These are phyloP conservation scores for Lissonota sp. DNA, from an alignment of 2,888 invertebrate genomes.

Conservation along the genomic window DNA sequence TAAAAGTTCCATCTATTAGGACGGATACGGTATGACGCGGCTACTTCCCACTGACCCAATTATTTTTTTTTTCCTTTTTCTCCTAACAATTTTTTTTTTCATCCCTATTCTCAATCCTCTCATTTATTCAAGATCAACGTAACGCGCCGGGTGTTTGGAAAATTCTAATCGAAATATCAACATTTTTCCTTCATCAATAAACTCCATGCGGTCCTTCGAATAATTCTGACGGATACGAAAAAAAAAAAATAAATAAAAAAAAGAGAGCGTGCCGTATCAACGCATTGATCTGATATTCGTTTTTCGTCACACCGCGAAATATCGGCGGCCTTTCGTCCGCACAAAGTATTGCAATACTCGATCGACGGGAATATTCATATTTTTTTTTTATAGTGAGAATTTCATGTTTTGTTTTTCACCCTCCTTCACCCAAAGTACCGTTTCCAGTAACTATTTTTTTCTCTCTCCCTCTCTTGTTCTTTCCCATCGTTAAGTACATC, in stretches of 20 bases:
- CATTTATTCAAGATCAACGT: slow-evolving; percentile 21
- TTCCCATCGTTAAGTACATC: slow-evolving; percentile 68
- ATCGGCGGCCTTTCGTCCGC: not conserved
- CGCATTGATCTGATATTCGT: slow-evolving; percentile 21
- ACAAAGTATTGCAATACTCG: slow-evolving; percentile 32
- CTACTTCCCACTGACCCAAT: slow-evolving; percentile 70
- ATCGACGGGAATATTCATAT: slow-evolving; percentile 27
- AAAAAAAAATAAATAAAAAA: slow-evolving; percentile 1
- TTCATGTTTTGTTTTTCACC: not conserved
- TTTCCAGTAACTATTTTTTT: slow-evolving; percentile 23
- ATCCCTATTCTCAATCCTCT: slow-evolving; percentile 9
- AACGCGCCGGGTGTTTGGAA: slow-evolving; percentile 30
- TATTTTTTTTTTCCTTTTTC: slow-evolving; percentile 36
- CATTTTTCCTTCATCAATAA: slow-evolving; percentile 15
- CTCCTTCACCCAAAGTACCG: slow-evolving; percentile 1
- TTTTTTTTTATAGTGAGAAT: too few relatives aligned
- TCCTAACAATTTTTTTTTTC: slow-evolving; percentile 6
- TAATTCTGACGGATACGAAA: slow-evolving; percentile 42
- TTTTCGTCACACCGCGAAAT: slow-evolving; percentile 3
- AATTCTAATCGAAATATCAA: slow-evolving; percentile 43
- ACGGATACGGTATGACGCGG: slow-evolving; percentile 82
- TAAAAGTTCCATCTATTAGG: slow-evolving; percentile 81
- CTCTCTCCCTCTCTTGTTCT: slow-evolving; percentile 24
- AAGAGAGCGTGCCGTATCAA: slow-evolving; percentile 20
- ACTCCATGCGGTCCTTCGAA: not conserved